phyloP scores from a whole-genome alignment of 2,113 vertebrate species.

The Grammatotria lemairii region DNA sequence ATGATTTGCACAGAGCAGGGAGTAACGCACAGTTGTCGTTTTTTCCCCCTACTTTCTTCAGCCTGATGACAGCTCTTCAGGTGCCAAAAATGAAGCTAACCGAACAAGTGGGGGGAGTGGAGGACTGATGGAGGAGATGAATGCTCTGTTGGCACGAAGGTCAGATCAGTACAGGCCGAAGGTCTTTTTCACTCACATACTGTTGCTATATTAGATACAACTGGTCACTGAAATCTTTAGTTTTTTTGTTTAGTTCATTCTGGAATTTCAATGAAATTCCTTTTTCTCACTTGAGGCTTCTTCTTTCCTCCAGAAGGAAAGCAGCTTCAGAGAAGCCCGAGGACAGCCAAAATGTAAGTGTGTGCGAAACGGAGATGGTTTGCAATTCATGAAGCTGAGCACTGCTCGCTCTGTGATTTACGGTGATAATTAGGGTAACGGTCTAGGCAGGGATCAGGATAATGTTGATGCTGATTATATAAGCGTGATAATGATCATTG shows the following conservation, averaged over 20 bases:
- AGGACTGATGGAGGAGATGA: constrained; percentile 99
- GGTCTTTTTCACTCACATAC: background rate
- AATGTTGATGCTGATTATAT: background rate
- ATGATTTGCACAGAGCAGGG: background rate
- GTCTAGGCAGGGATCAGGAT: background rate
- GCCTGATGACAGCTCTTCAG: constrained; percentile 81
- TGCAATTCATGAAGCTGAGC: background rate
- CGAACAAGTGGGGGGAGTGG: constrained; percentile 89
- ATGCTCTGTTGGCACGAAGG: constrained; percentile 95
- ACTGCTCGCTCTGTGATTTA: background rate
- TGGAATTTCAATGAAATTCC: background rate
- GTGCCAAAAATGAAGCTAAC: constrained; percentile 88
- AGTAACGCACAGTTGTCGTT: accelerated
- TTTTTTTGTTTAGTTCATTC: background rate
- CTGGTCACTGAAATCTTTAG: background rate
- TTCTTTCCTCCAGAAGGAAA: constrained; percentile 82
- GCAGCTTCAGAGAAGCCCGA: constrained; percentile 89
- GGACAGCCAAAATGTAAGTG: constrained; percentile 90
- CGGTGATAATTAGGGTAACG: background rate
- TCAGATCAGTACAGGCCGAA: constrained; percentile 30
- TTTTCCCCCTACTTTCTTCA: constrained; percentile 23
- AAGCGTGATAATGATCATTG: background rate
- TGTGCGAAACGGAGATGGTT: background rate
- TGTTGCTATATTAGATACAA: background rate
- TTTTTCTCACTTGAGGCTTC: constrained; percentile 28